phyloP scores from a whole-genome alignment of 2,113 vertebrate genomes.

The Turnix velox region DNA sequence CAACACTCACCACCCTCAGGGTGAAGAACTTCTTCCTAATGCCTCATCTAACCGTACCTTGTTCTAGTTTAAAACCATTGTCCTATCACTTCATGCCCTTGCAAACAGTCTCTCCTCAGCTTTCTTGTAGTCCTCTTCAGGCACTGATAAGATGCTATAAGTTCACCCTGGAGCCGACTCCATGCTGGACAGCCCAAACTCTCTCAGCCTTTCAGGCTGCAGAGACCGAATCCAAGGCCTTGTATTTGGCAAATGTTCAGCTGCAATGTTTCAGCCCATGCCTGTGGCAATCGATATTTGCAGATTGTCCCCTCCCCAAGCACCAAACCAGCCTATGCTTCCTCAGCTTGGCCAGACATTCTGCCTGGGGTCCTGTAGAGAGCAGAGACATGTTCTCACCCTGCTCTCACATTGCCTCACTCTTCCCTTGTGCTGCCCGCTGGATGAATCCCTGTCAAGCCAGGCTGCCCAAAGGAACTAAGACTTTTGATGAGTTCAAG shows the following conservation, averaged over 20 bases:
- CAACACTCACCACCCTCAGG: too few relatives aligned
- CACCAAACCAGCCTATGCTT: not conserved
- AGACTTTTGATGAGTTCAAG: not conserved
- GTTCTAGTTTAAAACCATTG: too few relatives aligned
- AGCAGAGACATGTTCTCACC: not conserved
- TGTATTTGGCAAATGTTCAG: accelerated
- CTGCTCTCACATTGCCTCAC: accelerated
- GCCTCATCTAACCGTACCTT: too few relatives aligned
- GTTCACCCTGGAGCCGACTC: too few relatives aligned
- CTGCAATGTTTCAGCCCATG: not conserved
- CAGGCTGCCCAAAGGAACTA: accelerated
- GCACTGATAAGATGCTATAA: too few relatives aligned
- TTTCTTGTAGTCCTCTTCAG: too few relatives aligned
- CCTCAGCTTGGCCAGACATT: not conserved
- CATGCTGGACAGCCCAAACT: too few relatives aligned
- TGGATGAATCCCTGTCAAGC: not conserved
- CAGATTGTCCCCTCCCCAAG: not conserved
- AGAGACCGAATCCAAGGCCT: not conserved
- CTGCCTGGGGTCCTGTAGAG: not conserved
- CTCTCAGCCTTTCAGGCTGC: too few relatives aligned
- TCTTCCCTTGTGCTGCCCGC: not conserved
- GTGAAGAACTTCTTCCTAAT: too few relatives aligned
- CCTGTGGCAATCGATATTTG: not conserved
- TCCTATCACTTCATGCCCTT: too few relatives aligned
- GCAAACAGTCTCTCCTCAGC: too few relatives aligned